phyloP scores from a whole-genome alignment of 1,140 invertebrate species.

The Capitella teleta region DNA sequence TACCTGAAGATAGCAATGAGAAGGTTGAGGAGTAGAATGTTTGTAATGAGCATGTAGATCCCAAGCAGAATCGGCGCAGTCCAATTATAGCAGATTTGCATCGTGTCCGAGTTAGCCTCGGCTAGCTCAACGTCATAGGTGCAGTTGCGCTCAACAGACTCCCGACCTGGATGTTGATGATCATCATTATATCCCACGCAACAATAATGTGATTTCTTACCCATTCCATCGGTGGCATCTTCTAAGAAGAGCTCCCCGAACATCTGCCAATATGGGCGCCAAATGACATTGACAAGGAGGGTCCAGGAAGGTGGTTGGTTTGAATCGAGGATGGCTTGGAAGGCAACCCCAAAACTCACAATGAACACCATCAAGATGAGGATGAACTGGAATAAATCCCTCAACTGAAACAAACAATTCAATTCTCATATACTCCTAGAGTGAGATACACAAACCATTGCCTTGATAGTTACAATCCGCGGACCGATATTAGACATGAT shows the following conservation, averaged over 20 bases:
- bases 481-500: not conserved
- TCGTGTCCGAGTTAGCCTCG: not conserved
- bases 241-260: slow-evolving; percentile 39
- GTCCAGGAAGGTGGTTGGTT: slow-evolving; percentile 19
- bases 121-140: too few species aligned
- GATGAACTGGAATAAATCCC: slow-evolving; percentile 35
- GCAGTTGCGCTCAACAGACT: not conserved
- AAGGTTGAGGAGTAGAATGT: slow-evolving; percentile 35
- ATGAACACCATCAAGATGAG: slow-evolving; percentile 35
- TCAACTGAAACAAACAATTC: slow-evolving; percentile 20
- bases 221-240: slow-evolving; percentile 8
- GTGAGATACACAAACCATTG: not conserved
- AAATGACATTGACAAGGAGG: slow-evolving; percentile 27
- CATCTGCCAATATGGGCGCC: slow-evolving; percentile 37
- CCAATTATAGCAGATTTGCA: not conserved
- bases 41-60: slow-evolving; percentile 34
- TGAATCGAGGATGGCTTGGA: slow-evolving; percentile 32
- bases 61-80: slow-evolving; percentile 7
- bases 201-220: too few species aligned
- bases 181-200: not conserved
- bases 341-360: slow-evolving; percentile 34
- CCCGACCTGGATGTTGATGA: not conserved
- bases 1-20: slow-evolving; percentile 33
- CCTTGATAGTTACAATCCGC: not conserved
- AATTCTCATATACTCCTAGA: too few species aligned